A percentile compares a stretch with the other conserved stretches of the same genome.
Conservation (phyloP, 2,113 vertebrate species). For the Apaloderma vittatum region DNA sequence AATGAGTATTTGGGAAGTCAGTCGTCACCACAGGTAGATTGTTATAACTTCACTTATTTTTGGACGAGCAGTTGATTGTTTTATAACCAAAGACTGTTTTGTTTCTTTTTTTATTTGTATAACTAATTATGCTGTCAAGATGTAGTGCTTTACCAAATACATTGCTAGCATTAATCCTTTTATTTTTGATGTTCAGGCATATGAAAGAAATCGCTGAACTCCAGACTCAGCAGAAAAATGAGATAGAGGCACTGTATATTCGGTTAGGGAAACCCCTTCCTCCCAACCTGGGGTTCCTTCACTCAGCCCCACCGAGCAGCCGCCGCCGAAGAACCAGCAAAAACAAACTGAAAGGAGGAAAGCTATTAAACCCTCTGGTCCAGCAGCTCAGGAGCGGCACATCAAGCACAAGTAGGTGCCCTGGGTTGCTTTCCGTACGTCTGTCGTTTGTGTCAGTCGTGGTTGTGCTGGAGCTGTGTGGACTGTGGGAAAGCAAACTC, state of each 20-base stretch:
- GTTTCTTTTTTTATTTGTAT: background rate
- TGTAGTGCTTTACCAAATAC: background rate
- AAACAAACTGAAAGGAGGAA: constrained; percentile 92
- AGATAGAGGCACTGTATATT: constrained; percentile 92
- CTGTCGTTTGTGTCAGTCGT: background rate
- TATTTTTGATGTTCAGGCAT: constrained; percentile 81
- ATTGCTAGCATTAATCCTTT: background rate
- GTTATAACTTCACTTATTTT: background rate
- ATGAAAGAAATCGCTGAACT: constrained; percentile 96
- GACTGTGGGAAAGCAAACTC: background rate
- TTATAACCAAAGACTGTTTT: background rate
- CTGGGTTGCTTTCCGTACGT: accelerated
- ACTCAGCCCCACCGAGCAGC: constrained; percentile 86
- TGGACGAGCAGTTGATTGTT: background rate
- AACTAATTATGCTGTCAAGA: background rate
- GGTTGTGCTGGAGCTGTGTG: background rate
- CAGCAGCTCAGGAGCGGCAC: constrained; percentile 93
- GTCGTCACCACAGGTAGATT: background rate
- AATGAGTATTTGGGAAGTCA: background rate
- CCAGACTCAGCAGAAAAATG: constrained; percentile 93
- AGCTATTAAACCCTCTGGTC: constrained; percentile 93
- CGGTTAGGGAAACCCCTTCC: constrained; percentile 92
- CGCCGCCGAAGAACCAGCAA: constrained; percentile 90
- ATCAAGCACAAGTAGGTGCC: constrained; percentile 85
- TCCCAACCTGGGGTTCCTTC: constrained; percentile 86